These are phyloP conservation scores for Schizothorax lantsangensis DNA, from an alignment of 2,797 vertebrate genomes.

Conservation along the genomic window DNA sequence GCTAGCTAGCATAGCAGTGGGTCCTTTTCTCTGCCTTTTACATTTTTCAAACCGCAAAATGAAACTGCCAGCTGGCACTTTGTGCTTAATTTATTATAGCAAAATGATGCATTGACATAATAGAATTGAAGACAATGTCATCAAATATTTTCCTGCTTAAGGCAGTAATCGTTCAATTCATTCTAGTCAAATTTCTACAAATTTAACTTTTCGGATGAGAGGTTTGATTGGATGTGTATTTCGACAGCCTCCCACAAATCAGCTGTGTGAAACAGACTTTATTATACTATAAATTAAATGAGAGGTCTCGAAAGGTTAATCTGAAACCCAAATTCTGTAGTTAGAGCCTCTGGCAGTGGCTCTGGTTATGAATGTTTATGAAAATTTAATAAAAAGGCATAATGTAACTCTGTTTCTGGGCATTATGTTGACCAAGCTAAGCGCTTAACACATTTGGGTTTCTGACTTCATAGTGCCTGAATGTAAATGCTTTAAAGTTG, in stretches of 20 bases:
- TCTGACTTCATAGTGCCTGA: background rate
- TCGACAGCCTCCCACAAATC: conserved; percentile 16
- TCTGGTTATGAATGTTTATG: background rate
- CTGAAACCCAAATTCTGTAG: background rate
- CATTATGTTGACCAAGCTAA: background rate
- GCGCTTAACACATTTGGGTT: background rate
- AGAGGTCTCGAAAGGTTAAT: conserved; percentile 15
- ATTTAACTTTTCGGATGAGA: background rate
- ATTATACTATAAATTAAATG: conserved; percentile 26
- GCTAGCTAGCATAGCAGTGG: background rate
- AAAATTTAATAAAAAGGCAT: background rate
- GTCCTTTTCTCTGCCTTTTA: background rate
- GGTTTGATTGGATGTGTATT: background rate
- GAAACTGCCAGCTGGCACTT: background rate
- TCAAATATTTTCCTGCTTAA: background rate
- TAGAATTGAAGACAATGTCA: background rate
- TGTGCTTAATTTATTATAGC: conserved; percentile 2
- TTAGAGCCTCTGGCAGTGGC: background rate
- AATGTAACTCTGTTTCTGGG: background rate
- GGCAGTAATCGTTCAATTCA: conserved; percentile 1
- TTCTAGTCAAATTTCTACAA: background rate
- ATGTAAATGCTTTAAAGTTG: conserved; percentile 6
- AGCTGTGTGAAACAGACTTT: conserved; percentile 1
- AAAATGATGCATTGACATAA: background rate
- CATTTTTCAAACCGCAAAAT: background rate